Percentiles rank a stretch among this genome's conserved stretches.
Conservation (phyloP, 2,797 vertebrate genomes). For the Notamacropus eugenii region DNA sequence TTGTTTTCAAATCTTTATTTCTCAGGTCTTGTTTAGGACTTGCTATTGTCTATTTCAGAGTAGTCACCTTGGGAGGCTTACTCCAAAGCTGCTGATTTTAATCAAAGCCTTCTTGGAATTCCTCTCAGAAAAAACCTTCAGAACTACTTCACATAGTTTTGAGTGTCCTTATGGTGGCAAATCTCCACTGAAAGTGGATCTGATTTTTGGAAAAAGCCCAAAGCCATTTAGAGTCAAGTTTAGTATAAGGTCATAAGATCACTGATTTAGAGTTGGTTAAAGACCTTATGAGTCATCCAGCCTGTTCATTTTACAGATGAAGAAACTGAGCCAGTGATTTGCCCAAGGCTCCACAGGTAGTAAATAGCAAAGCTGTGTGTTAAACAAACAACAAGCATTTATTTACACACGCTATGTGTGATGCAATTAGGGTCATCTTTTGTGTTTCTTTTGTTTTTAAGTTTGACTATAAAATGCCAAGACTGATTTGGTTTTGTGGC, state of each 20-base stretch:
- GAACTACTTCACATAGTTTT: not conserved
- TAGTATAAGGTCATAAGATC: not conserved
- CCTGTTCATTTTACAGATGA: not conserved
- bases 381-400: not conserved
- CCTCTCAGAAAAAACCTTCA: not conserved
- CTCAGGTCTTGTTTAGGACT: not conserved
- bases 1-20: not conserved
- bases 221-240: not conserved
- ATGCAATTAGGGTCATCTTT: not conserved
- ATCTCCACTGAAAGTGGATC: not conserved
- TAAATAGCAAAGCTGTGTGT: not conserved
- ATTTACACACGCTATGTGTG: not conserved
- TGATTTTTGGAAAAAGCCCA: not conserved
- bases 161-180: not conserved
- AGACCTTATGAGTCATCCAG: not conserved
- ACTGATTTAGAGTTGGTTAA: not conserved
- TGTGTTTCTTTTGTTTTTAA: not conserved
- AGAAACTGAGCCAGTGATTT: not conserved
- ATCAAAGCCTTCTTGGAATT: not conserved
- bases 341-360: not conserved
- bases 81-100: not conserved
- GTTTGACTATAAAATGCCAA: not conserved
- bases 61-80: not conserved
- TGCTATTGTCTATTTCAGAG: not conserved
- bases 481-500: not conserved